Evolutionary conservation across 2,888 invertebrate species (phyloP).

Genomic region (Scrobipalpa costella): DNA sequence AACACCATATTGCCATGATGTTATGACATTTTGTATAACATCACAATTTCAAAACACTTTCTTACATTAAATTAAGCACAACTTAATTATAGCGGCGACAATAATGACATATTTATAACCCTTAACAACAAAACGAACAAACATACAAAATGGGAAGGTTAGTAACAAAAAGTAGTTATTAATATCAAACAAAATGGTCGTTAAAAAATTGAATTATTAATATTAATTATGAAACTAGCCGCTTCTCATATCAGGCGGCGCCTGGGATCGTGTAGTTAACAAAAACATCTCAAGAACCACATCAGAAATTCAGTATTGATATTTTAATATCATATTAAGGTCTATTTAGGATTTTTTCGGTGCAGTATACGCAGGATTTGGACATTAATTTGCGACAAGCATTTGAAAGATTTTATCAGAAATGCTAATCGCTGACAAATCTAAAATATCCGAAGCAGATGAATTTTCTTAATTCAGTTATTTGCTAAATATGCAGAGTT

Average conservation of each 20-base stretch:
- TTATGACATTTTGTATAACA: background rate
- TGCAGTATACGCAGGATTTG: constrained; percentile 41
- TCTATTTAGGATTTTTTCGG: constrained; percentile 47
- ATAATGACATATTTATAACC: constrained; percentile 62
- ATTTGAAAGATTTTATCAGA: background rate
- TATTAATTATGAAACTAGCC: constrained; percentile 66
- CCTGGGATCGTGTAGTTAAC: constrained; percentile 61
- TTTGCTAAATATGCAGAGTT: no score
- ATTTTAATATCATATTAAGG: constrained; percentile 37
- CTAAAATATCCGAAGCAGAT: no score
- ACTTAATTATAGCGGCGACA: constrained; percentile 53
- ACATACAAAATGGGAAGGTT: constrained; percentile 2
- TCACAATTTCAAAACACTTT: constrained; percentile 1
- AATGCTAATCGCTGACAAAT: no score
- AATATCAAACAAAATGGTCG: background rate
- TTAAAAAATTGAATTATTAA: constrained; percentile 53
- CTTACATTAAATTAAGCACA: background rate
- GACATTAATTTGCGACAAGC: constrained; percentile 36
- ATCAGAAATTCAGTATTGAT: constrained; percentile 60
- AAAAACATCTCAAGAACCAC: constrained; percentile 51
- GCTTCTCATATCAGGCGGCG: constrained; percentile 65
- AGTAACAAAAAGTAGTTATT: constrained; percentile 9
- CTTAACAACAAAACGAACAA: constrained; percentile 1
- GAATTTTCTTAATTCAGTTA: no score
- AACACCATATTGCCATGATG: background rate